Base-by-base conservation (phyloP, 2,888 invertebrate genomes). In the Helicoverpa assulta region DNA sequence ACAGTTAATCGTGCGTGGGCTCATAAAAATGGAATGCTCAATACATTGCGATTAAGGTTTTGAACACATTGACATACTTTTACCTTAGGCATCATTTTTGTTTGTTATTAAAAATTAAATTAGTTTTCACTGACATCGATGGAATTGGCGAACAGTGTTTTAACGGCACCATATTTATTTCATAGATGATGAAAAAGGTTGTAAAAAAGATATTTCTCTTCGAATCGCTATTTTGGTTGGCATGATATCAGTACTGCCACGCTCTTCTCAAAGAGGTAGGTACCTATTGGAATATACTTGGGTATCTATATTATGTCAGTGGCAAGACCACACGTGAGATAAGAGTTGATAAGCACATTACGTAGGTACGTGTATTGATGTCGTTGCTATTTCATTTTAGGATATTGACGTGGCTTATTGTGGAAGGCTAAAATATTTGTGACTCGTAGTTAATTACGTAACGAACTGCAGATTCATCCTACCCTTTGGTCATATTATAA, bases 61-160 rank as follows among this genome's bases (percentile, higher is more conserved):
- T 63, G 56, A 71, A 55, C 37, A 69, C 65, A 71, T 73, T 69
- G 74, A 65, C 73, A 72, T 61, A 75, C 68, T 82, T 77, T 72
- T 71, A 67, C 68, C 70, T 66, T 58, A 68, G 56, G 26, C 65
- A 56, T 58, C 66, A 65, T 63, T 60, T 67, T 26, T 50, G 33
- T 6, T 33, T 54, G 7, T 14, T 16, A 16, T 14, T 16, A 43
- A 43, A n/a, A n/a, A 43, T n/a, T 6, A n/a, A 50, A n/a, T n/a
- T 47, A 21, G 14, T 10, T 29, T 3, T n/a, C 29, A 21, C 26
- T 40, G 10, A 40, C 3, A 43, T 56, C 14, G 21, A 16, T 52
- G 33, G n/a, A 16, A 6, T 47, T n/a, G 47, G 43, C 56, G 14
- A 19, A n/a, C 33, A 10, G 2, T n/a, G 37, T 2, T 26, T 5